Conservation (phyloP, 2,113 vertebrate genomes). For the Pluvialis apricaria region DNA sequence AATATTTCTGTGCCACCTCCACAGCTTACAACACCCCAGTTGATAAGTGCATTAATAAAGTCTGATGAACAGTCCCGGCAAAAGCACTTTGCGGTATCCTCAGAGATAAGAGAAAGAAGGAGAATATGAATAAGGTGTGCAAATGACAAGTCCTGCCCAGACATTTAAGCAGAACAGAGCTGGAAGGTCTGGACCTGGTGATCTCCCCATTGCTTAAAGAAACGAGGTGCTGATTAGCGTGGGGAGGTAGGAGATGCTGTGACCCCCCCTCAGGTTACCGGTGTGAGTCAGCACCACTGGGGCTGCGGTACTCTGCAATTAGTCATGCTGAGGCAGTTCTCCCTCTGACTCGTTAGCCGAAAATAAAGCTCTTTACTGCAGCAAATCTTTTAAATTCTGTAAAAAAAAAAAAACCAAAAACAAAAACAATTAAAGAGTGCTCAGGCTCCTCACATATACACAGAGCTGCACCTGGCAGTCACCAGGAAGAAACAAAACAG, state of each 20-base stretch:
- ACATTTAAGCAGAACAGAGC: neutral
- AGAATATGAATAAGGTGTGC: neutral
- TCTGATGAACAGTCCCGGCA: neutral
- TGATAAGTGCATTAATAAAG: neutral
- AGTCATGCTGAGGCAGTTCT: neutral
- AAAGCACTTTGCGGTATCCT: neutral
- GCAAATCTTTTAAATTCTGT: neutral
- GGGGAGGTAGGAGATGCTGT: neutral
- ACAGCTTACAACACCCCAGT: neutral
- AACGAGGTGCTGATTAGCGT: fast-evolving
- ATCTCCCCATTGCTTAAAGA: neutral
- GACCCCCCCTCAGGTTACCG: neutral
- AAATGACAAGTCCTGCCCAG: neutral
- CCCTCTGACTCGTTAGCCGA: neutral
- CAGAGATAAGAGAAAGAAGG: neutral
- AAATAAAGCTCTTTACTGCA: conserved; percentile 4
- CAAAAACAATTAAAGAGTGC: neutral
- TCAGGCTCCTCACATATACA: neutral
- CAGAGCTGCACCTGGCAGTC: neutral
- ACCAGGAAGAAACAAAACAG: neutral
- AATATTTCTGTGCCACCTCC: neutral
- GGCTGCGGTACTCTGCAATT: neutral
- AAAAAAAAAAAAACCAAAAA: neutral
- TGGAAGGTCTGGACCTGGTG: neutral
- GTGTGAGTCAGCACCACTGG: neutral